Conservation (phyloP, 2,113 vertebrate species). For the Forbesichthys papilliferus region DNA sequence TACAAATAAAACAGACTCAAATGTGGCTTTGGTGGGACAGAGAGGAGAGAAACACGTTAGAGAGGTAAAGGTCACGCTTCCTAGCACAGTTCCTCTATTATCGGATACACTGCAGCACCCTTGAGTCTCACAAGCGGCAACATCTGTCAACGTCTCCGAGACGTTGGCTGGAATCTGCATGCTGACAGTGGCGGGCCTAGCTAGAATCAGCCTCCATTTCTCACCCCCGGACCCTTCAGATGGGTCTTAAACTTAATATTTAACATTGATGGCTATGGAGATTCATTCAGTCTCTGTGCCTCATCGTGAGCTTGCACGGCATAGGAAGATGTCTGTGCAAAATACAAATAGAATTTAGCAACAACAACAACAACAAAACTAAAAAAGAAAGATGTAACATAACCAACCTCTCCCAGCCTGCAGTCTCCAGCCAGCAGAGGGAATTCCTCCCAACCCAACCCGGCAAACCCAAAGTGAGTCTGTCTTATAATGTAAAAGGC, state of each 20-base stretch:
- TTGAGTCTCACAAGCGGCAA: conserved; percentile 27
- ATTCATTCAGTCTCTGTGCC: background rate
- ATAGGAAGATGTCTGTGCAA: background rate
- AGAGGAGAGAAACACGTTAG: too few species aligned
- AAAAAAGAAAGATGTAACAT: conserved; percentile 40
- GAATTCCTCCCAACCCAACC: conserved; percentile 39
- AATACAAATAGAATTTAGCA: conserved; percentile 18
- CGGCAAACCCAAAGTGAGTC: conserved; percentile 58
- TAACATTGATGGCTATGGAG: background rate
- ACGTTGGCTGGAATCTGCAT: conserved; percentile 8
- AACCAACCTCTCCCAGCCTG: conserved; percentile 54
- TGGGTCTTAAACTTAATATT: conserved; percentile 15
- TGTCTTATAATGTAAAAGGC: conserved; percentile 70
- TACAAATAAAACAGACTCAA: conserved; percentile 18
- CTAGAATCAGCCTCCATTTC: conserved; percentile 27
- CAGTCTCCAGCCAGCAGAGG: conserved; percentile 27
- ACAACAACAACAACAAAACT: conserved; percentile 33
- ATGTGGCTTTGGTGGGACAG: background rate
- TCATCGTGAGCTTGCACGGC: conserved; percentile 8
- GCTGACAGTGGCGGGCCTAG: conserved; percentile 28
- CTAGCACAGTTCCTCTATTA: conserved; percentile 34
- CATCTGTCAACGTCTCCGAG: conserved; percentile 25
- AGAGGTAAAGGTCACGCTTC: background rate
- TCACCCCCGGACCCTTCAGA: conserved; percentile 20
- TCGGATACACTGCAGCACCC: conserved; percentile 42